A percentile compares a stretch with the other conserved stretches of the same genome.
These are phyloP conservation scores for Cepaea hortensis DNA, from an alignment of 2,888 invertebrate genomes.

Conservation along the genomic window DNA sequence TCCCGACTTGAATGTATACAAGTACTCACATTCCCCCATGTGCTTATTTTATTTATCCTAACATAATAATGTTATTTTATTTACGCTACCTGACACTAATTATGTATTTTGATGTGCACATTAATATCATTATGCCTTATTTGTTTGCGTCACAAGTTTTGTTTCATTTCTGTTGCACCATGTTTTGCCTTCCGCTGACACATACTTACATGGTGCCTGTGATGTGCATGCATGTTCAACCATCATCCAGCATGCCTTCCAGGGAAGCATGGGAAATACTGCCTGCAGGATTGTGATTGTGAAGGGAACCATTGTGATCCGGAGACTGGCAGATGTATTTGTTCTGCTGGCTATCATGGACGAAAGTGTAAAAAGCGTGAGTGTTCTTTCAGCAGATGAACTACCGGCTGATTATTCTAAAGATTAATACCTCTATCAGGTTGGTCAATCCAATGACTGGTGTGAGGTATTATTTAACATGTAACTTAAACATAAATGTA, in stretches of 20 bases:
- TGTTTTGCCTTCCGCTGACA: background rate
- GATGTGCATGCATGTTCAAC: constrained; percentile 21
- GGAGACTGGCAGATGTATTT: constrained; percentile 73
- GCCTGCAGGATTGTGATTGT: constrained; percentile 69
- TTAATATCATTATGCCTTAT: background rate
- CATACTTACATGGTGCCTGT: background rate
- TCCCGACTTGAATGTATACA: no score
- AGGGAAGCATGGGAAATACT: constrained; percentile 74
- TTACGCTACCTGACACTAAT: background rate
- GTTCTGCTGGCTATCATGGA: constrained; percentile 76
- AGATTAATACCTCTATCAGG: no score
- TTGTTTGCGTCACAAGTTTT: constrained; percentile 20
- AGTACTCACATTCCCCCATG: no score
- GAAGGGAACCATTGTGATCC: constrained; percentile 71
- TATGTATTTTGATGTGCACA: background rate
- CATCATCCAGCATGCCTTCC: constrained; percentile 59
- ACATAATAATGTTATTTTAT: background rate
- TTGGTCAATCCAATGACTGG: no score
- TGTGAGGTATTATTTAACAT: no score
- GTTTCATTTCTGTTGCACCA: background rate
- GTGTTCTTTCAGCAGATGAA: constrained; percentile 37
- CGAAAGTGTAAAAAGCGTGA: constrained; percentile 75
- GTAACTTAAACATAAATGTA: no score
- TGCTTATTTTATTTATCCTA: no score
- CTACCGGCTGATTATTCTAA: background rate